These are phyloP conservation scores for Notodonta dromedarius DNA, from an alignment of 2,888 invertebrate species.

Conservation along the genomic window DNA sequence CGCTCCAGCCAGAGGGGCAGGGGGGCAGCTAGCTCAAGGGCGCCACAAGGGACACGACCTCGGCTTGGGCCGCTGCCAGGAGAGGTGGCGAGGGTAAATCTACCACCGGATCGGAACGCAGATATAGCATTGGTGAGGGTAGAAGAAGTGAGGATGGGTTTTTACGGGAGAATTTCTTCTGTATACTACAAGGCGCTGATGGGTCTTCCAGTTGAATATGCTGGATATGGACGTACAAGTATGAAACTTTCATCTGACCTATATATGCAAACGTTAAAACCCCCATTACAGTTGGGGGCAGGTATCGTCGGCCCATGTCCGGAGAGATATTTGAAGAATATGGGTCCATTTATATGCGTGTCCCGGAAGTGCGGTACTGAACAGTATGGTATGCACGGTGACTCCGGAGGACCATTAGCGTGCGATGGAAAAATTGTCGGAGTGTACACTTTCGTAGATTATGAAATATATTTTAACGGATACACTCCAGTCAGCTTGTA, in stretches of 20 bases:
- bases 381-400: not conserved
- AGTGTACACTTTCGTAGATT: too few species aligned
- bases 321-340: not conserved
- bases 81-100: too few species aligned
- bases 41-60: too few species aligned
- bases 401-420: too few species aligned
- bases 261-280: not conserved
- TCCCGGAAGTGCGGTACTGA: not conserved
- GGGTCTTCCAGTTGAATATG: not conserved
- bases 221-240: not conserved
- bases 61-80: too few species aligned
- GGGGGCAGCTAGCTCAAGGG: too few species aligned
- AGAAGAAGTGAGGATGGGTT: not conserved
- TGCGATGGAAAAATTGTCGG: too few species aligned
- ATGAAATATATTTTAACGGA: too few species aligned
- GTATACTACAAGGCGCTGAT: not conserved
- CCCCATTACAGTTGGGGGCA: not conserved
- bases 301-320: not conserved
- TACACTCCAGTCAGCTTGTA: too few species aligned
- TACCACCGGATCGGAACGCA: too few species aligned
- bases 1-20: too few species aligned
- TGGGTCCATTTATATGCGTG: not conserved
- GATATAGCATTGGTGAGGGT: not conserved
- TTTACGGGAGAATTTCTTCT: not conserved
- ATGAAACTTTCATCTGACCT: not conserved